phyloP scores from a whole-genome alignment of 2,113 vertebrate species.

The Laticauda colubrina region DNA sequence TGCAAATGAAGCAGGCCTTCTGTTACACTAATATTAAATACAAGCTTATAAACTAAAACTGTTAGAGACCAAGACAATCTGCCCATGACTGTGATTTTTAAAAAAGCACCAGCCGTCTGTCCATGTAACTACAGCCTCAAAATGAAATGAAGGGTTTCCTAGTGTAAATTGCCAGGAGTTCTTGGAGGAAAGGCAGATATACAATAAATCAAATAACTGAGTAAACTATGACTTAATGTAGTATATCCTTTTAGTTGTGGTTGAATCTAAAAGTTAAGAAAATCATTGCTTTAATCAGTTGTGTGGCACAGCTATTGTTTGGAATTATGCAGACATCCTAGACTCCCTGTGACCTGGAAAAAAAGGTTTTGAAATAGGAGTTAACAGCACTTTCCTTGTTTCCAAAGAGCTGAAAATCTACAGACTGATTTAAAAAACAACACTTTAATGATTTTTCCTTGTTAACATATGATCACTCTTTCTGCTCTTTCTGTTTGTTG shows the following conservation, averaged over 20 bases:
- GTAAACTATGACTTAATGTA: not conserved
- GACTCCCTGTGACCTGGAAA: not conserved
- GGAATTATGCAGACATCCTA: not conserved
- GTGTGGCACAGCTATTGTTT: not conserved
- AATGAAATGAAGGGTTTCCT: not conserved
- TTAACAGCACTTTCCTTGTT: not conserved
- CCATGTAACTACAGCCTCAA: not conserved
- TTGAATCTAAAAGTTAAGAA: not conserved
- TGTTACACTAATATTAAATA: conserved; percentile 39
- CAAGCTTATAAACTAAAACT: not conserved
- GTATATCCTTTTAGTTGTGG: not conserved
- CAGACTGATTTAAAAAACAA: not conserved
- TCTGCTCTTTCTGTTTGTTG: not conserved
- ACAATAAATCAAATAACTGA: not conserved
- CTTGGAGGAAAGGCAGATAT: not conserved
- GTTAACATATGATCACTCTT: not conserved
- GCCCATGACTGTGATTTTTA: not conserved
- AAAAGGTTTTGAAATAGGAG: not conserved
- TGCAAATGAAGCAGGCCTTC: not conserved
- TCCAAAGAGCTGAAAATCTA: not conserved
- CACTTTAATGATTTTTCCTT: not conserved
- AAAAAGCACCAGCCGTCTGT: not conserved
- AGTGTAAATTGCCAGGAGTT: not conserved
- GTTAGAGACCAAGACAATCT: conserved; percentile 8
- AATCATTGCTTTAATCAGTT: not conserved